Percentiles rank a stretch among this genome's conserved stretches.
Conservation (phyloP, 2,113 vertebrate species). For the Opisthocomus hoazin region DNA sequence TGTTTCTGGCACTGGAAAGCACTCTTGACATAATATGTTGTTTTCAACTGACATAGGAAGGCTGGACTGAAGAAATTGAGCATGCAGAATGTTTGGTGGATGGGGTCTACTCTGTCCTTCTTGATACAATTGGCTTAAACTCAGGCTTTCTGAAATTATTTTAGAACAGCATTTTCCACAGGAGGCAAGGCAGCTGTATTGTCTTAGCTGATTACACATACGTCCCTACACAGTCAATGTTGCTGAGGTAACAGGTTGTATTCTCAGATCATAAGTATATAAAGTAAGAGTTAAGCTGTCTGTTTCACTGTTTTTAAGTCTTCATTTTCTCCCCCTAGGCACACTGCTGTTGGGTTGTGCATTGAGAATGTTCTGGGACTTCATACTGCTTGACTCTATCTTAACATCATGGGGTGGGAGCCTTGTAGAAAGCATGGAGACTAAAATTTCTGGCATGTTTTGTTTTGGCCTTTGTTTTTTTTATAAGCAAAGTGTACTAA, state of each 20-base stretch:
- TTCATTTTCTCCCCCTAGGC: not conserved
- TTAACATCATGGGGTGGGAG: not conserved
- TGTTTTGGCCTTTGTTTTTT: not conserved
- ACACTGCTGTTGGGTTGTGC: not conserved
- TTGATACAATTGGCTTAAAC: not conserved
- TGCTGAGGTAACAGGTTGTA: not conserved
- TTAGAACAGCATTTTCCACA: not conserved
- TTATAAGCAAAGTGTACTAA: conserved; percentile 26
- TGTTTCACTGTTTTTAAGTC: not conserved
- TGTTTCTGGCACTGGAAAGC: not conserved
- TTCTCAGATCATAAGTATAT: not conserved
- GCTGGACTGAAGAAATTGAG: not conserved
- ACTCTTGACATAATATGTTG: not conserved
- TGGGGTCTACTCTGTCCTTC: not conserved
- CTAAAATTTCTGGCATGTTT: conserved; percentile 26
- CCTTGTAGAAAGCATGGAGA: not conserved
- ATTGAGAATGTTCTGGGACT: not conserved
- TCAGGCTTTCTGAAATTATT: not conserved
- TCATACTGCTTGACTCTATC: not conserved
- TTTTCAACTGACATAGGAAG: not conserved
- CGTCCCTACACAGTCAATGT: rapidly evolving
- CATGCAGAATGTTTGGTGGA: not conserved
- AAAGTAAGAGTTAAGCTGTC: not conserved
- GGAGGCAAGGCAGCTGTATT: not conserved
- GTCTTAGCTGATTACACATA: not conserved